Percentiles rank a stretch among this genome's conserved stretches.
Evolutionary conservation across 2,113 vertebrate genomes (phyloP).

Genomic region (Desmodus rotundus): DNA sequence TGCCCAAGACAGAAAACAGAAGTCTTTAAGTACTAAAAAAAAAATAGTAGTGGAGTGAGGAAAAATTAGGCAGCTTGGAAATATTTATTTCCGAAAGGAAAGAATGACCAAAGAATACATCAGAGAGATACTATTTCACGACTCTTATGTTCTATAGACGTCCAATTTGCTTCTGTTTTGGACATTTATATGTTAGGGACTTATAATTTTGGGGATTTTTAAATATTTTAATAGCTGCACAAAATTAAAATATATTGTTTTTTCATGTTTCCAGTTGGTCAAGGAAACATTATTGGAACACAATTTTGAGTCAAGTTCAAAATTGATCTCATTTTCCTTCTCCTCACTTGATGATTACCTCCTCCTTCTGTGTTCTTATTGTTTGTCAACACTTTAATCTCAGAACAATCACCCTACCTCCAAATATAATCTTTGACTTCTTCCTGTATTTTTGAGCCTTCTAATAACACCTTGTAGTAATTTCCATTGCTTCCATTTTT

Average conservation of each 20-base stretch:
- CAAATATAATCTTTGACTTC: neutral
- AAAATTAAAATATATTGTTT: neutral
- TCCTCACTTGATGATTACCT: neutral
- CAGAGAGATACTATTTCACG: neutral
- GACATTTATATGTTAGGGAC: neutral
- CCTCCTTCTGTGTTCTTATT: neutral
- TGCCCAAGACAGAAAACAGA: neutral
- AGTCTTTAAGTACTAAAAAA: neutral
- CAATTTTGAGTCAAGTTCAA: conserved; percentile 2
- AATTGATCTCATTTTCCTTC: neutral
- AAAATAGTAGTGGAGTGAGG: neutral
- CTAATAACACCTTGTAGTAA: neutral
- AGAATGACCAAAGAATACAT: neutral
- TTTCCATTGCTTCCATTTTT: neutral
- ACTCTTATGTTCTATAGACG: neutral
- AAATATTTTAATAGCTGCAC: neutral
- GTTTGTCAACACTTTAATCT: neutral
- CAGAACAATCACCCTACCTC: neutral
- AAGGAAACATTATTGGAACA: neutral
- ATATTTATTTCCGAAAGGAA: neutral
- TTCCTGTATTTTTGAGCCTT: neutral
- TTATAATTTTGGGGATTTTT: neutral
- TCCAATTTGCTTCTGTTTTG: neutral
- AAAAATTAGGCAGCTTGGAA: neutral
- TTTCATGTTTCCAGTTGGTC: neutral